phyloP scores from a whole-genome alignment of 2,888 invertebrate genomes.

The Biston stratarius region DNA sequence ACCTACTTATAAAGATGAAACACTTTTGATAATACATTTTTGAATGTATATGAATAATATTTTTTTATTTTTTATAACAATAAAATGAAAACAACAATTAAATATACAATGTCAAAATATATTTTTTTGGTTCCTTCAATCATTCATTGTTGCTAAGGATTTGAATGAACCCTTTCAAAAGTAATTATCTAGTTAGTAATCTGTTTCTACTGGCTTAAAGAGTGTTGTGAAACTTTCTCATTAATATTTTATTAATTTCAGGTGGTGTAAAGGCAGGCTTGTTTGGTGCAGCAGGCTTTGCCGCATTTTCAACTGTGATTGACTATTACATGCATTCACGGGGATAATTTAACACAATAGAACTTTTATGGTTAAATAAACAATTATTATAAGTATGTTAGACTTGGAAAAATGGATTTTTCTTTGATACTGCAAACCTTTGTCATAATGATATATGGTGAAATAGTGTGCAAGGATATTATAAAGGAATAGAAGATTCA shows the following conservation, averaged over 20 bases:
- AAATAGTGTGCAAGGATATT: not conserved
- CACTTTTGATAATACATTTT: no score
- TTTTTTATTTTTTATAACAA: no score
- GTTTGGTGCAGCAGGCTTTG: constrained; percentile 98
- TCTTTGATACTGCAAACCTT: not conserved
- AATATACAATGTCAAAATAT: no score
- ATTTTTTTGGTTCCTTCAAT: no score
- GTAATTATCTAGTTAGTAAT: not conserved
- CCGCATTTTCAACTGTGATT: constrained; percentile 98
- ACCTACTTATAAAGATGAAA: no score
- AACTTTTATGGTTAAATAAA: not conserved
- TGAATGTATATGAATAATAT: no score
- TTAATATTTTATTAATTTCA: constrained; percentile 69
- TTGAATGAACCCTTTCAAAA: no score
- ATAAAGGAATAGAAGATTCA: not conserved
- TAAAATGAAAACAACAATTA: no score
- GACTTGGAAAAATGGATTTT: not conserved
- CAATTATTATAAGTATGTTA: constrained; percentile 21
- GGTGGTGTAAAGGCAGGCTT: constrained; percentile 97
- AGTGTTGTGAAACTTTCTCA: not conserved
- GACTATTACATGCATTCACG: constrained; percentile 96
- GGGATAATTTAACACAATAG: constrained; percentile 46
- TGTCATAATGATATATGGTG: not conserved
- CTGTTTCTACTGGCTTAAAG: not conserved
- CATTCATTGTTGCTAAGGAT: no score